Conservation (phyloP, 2,888 invertebrate genomes). For the Synanthedon andrenaeformis region DNA sequence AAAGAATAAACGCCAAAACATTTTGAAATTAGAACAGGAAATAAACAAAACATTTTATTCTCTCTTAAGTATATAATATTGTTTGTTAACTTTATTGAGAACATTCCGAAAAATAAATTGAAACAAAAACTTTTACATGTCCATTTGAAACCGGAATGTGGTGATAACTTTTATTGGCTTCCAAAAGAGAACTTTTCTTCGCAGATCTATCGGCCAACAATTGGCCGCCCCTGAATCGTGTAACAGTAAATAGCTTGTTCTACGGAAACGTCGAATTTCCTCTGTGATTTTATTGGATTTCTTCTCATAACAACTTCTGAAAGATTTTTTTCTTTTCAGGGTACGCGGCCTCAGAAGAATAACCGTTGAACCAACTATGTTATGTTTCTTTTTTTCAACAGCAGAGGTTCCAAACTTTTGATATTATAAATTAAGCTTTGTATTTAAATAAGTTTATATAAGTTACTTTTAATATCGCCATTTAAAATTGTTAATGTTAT, state of each 20-base stretch:
- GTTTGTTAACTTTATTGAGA: background rate
- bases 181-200: conserved; percentile 45
- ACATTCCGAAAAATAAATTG: background rate
- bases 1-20: no score
- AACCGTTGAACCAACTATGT: no score
- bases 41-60: background rate
- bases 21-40: background rate
- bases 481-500: no score
- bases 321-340: conserved; percentile 26
- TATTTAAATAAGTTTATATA: no score
- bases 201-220: conserved; percentile 37
- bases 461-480: no score
- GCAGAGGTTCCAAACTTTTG: no score
- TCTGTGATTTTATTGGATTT: conserved; percentile 49
- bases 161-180: conserved; percentile 53
- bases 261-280: conserved; percentile 45
- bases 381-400: no score
- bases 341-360: conserved; percentile 4
- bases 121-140: conserved; percentile 16
- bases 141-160: conserved; percentile 35
- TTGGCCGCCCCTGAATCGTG: conserved; percentile 30
- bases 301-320: conserved; percentile 43
- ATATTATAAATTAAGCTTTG: no score
- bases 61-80: background rate
- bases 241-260: conserved; percentile 51